phyloP scores from a whole-genome alignment of 2,113 vertebrate genomes.

The Erpornis zantholeuca region DNA sequence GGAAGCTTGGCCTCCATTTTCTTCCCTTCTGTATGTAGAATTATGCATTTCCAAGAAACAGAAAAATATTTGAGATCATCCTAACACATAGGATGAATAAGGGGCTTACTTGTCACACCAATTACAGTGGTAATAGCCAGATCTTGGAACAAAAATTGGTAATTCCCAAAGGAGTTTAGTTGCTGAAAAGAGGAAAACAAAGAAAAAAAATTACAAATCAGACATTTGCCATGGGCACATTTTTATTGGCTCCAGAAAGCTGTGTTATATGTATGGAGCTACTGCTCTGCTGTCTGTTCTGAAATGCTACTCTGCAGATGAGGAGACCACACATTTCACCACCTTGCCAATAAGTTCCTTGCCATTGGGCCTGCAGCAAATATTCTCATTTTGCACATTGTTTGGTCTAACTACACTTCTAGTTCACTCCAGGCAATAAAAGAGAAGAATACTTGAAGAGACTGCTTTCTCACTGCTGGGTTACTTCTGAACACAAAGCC shows the following conservation, averaged over 20 bases:
- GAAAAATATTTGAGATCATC: neutral
- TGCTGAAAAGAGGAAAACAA: slow-evolving; percentile 72
- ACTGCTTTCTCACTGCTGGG: neutral
- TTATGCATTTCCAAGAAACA: neutral
- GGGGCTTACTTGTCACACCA: slow-evolving; percentile 80
- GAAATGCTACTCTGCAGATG: neutral
- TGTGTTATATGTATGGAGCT: neutral
- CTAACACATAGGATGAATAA: neutral
- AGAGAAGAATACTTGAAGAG: neutral
- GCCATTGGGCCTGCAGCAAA: neutral
- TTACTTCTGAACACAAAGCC: neutral
- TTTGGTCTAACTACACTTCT: neutral
- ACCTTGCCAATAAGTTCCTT: neutral
- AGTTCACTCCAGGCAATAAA: neutral
- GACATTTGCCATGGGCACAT: neutral
- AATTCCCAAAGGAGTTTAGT: slow-evolving; percentile 78
- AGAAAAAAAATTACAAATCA: neutral
- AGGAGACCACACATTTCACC: neutral
- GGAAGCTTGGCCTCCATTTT: neutral
- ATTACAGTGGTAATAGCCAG: slow-evolving; percentile 81
- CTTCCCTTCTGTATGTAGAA: neutral
- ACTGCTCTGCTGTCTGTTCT: neutral
- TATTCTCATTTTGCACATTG: neutral
- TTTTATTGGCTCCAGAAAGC: neutral
- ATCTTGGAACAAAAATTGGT: slow-evolving; percentile 83